Conservation (phyloP, 1,140 invertebrate species). For the Drosophila kohkoa region DNA sequence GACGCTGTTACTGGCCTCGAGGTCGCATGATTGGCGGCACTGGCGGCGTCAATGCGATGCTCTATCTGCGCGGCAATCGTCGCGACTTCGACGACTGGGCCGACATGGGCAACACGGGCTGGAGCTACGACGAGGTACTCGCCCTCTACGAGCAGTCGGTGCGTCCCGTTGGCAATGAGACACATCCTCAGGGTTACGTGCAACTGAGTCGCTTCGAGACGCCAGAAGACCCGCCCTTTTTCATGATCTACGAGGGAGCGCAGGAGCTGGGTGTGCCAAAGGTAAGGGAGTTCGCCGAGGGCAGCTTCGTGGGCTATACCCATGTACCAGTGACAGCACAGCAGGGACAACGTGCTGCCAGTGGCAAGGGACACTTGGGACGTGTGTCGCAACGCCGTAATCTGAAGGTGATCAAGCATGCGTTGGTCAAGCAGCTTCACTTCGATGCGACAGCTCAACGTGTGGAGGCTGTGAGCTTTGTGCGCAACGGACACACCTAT, state of each 20-base stretch:
- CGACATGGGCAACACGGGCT: constrained; percentile 84
- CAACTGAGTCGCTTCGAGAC: constrained; percentile 60
- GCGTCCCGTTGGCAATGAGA: constrained; percentile 77
- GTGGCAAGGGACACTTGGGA: constrained; percentile 71
- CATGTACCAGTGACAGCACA: constrained; percentile 85
- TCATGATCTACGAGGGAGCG: constrained; percentile 44
- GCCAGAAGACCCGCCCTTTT: constrained; percentile 55
- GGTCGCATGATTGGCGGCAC: constrained; percentile 91
- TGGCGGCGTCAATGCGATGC: constrained; percentile 92
- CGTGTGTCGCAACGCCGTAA: constrained; percentile 86
- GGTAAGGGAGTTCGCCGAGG: constrained; percentile 67
- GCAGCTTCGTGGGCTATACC: constrained; percentile 86
- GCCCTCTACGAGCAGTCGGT: constrained; percentile 84
- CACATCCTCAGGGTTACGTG: constrained; percentile 60
- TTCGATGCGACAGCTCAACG: constrained; percentile 85
- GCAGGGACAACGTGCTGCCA: constrained; percentile 87
- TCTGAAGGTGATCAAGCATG: constrained; percentile 88
- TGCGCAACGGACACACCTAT: constrained; percentile 60
- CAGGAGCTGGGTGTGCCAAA: constrained; percentile 50
- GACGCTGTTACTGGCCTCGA: constrained; percentile 88
- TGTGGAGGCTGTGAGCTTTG: constrained; percentile 77
- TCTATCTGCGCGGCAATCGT: constrained; percentile 72
- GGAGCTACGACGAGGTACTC: constrained; percentile 73
- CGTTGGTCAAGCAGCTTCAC: constrained; percentile 86
- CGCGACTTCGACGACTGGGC: constrained; percentile 87